Evolutionary conservation across 2,113 vertebrate genomes (phyloP), one percentile per base, ranked within the genome.

Genomic region (Genyomyrus donnyi): DNA sequence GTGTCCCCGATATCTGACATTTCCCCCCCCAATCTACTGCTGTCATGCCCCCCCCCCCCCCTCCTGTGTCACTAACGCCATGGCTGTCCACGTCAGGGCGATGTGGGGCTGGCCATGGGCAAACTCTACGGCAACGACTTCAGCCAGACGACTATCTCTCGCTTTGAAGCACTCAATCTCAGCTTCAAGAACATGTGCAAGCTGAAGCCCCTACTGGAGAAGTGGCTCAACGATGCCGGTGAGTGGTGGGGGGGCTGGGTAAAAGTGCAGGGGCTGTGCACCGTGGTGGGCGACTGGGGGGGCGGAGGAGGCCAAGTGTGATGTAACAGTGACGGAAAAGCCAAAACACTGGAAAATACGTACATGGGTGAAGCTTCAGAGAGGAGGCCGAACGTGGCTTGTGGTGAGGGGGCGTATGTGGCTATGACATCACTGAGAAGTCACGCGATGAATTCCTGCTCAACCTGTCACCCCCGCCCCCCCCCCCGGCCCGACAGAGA

Each of bases 171-270:
- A 27, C 97, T 98, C 91, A 98, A 98, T 91, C 94, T 98, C 93
- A 98, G 97, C 96, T 98, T 98, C 93, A 98, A 98, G 95, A 98
- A 98, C 94, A 98, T 98, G 97, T 98, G 97, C 95, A 98, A 98
- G 93, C 96, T 98, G 89, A 98, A 98, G 93, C 97, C 97, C 15
- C 96, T 98, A 91, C 94, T 98, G 93, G 97, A 98, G 94, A 98
- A 98, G 93, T 98, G 97, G 97, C 97, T 98, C 91, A 98, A 95
- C 0, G 97, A 98, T 3, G 97, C 97, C 92, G 97, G 97, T 98
- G 92, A 93, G 85, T 31, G 70, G 56, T 58, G 17, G 31, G 13
- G 0, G 52, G 17, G 50, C 0, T 52, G 42, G 17, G 31, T 9
- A 3, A 7, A 1, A 35, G 17, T 5, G 62, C 19, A 39, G n/a